Evolutionary conservation across 2,113 vertebrate species (phyloP).

Genomic region (Macheiramphus alcinus): DNA sequence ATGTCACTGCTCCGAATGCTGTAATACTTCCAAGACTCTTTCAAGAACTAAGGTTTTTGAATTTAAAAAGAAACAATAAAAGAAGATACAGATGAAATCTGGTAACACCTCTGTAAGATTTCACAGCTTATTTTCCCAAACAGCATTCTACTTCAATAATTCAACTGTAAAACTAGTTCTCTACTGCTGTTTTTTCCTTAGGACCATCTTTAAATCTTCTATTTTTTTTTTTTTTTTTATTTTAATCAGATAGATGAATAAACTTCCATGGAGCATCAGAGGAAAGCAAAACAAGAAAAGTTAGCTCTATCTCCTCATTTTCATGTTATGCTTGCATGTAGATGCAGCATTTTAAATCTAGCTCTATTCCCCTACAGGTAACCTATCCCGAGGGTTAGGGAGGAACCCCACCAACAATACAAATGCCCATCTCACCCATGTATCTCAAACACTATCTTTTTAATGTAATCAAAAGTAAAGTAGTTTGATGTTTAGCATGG

Average conservation of each 20-base stretch:
- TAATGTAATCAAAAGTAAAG: not conserved
- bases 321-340: not conserved
- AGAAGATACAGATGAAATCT: conserved; percentile 37
- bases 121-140: conserved; percentile 38
- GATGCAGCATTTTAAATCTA: not conserved
- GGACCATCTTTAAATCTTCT: not conserved
- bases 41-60: conserved; percentile 44
- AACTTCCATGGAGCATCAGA: not conserved
- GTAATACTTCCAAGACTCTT: conserved; percentile 48
- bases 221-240: not conserved
- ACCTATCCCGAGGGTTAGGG: not conserved
- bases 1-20: conserved; percentile 39
- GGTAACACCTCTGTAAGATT: conserved; percentile 3
- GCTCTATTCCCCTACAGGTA: not conserved
- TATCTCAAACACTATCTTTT: conserved; percentile 2
- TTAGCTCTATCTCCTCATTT: not conserved
- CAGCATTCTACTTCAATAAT: conserved; percentile 3
- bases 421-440: not conserved
- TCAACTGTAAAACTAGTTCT: not conserved
- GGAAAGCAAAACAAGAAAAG: not conserved
- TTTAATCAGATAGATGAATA: conserved; percentile 16
- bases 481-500: not conserved
- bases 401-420: not conserved
- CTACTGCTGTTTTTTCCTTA: not conserved
- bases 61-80: conserved; percentile 50